Evolutionary conservation across 2,888 invertebrate genomes (phyloP).

Genomic region (Sminthurinus aureus): DNA sequence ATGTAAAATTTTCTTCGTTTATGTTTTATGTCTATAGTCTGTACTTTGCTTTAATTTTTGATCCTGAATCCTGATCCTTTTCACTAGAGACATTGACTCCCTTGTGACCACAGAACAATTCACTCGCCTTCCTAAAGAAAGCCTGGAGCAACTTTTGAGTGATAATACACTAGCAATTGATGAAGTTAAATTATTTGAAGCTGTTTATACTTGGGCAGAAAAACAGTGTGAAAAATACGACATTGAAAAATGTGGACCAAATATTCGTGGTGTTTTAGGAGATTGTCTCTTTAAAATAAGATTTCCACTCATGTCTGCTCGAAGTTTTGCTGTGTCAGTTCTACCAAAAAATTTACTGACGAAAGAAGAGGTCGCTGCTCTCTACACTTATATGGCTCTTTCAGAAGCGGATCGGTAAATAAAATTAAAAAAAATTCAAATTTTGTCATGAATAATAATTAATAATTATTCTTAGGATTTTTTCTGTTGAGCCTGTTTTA

Average conservation of each 20-base stretch:
- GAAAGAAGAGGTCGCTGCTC: background rate
- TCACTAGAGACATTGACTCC: background rate
- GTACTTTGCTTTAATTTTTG: background rate
- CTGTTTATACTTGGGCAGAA: background rate
- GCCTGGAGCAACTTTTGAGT: background rate
- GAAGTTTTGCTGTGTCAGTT: background rate
- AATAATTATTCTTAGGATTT: background rate
- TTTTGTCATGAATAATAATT: background rate
- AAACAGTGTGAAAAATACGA: background rate
- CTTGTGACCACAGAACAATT: background rate
- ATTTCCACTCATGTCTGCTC: background rate
- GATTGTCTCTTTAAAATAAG: constrained; percentile 7
- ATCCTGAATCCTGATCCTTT: background rate
- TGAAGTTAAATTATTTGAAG: background rate
- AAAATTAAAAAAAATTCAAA: background rate
- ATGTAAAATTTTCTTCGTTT: background rate
- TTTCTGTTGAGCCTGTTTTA: background rate
- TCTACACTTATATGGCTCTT: background rate
- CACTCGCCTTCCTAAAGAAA: background rate
- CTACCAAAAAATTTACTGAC: background rate
- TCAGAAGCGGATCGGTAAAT: background rate
- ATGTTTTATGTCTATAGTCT: background rate
- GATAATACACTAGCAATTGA: background rate
- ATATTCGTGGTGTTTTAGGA: background rate
- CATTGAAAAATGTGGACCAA: background rate